These are phyloP conservation scores for Monoplex corrugatus DNA, from an alignment of 2,888 invertebrate genomes.

Conservation along the genomic window DNA sequence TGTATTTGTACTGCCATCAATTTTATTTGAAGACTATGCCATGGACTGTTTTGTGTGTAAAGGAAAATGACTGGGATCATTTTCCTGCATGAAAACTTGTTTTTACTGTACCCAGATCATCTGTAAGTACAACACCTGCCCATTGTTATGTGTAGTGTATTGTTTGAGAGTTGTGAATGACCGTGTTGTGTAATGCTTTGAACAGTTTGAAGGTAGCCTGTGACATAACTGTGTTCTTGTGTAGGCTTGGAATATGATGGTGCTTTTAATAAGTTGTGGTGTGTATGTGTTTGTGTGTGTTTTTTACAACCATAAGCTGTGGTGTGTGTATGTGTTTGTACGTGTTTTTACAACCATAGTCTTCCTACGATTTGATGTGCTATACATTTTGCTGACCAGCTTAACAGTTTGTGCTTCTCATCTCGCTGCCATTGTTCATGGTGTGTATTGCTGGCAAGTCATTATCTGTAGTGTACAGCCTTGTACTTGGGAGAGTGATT, in stretches of 20 bases:
- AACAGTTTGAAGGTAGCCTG: background rate
- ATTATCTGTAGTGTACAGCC: background rate
- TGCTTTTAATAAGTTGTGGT: background rate
- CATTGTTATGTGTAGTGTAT: too few species aligned
- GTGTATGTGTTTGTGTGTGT: background rate
- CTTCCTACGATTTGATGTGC: constrained; percentile 2
- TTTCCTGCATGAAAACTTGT: too few species aligned
- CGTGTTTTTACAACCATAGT: background rate
- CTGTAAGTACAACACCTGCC: too few species aligned
- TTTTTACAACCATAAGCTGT: background rate
- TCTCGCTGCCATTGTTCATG: background rate
- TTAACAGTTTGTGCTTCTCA: background rate
- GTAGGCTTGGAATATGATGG: background rate
- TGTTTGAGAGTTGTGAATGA: background rate
- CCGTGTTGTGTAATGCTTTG: background rate
- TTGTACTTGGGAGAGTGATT: background rate
- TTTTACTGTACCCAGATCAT: too few species aligned
- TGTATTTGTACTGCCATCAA: too few species aligned
- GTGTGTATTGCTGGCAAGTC: background rate
- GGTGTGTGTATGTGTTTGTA: background rate
- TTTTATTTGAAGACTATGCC: too few species aligned
- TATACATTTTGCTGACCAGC: background rate
- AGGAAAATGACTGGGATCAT: too few species aligned
- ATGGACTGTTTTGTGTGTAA: too few species aligned
- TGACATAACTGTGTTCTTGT: background rate